Percentiles rank a stretch among this genome's conserved stretches.
Conservation (phyloP, 2,888 invertebrate genomes). For the Oscheius myriophilus region DNA sequence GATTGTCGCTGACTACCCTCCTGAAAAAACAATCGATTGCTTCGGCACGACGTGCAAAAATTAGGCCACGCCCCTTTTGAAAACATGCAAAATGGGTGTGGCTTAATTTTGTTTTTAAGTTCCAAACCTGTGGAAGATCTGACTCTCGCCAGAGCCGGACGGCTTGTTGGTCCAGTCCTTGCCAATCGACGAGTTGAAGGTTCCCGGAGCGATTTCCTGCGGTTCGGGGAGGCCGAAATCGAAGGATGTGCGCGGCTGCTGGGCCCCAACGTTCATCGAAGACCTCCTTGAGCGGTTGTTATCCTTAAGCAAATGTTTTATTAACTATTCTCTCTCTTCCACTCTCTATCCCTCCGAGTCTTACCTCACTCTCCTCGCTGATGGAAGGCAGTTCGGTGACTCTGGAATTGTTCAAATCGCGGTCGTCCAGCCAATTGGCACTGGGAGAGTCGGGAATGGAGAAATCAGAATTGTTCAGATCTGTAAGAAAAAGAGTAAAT, state of each 20-base stretch:
- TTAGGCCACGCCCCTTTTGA: no score
- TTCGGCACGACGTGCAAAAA: no score
- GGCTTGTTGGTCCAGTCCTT: background rate
- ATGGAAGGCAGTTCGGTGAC: conserved; percentile 19
- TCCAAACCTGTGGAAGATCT: conserved; percentile 13
- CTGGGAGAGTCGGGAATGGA: background rate
- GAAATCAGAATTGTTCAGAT: conserved; percentile 1
- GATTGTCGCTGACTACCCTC: conserved; percentile 29
- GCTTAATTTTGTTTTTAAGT: no score
- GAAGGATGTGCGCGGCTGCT: background rate
- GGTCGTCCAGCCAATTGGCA: background rate
- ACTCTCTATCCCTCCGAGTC: background rate
- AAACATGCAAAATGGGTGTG: no score
- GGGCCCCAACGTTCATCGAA: conserved; percentile 4
- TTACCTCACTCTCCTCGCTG: conserved; percentile 25
- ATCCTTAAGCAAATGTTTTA: background rate
- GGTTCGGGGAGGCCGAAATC: conserved; percentile 22
- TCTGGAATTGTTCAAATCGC: no score
- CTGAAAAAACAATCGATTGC: no score
- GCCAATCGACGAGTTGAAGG: background rate
- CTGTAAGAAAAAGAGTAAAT: background rate
- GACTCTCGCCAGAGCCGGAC: background rate
- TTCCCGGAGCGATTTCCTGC: conserved; percentile 19
- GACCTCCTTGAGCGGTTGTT: conserved; percentile 7
- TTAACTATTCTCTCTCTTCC: no score